phyloP scores from a whole-genome alignment of 2,113 vertebrate species.

The Rhinopomastus cyanomelas region DNA sequence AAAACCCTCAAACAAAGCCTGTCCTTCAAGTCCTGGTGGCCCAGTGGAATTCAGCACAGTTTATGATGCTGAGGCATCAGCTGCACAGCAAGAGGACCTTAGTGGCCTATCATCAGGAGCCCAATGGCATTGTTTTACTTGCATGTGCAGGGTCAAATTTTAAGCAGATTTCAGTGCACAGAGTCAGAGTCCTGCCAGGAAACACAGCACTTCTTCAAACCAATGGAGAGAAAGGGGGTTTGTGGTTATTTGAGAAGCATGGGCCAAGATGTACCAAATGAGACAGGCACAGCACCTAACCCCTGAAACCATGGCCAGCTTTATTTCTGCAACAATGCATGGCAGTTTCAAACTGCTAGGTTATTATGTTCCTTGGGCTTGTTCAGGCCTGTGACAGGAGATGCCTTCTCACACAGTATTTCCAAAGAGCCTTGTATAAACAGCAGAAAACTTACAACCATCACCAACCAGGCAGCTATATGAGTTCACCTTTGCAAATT shows the following conservation, averaged over 20 bases:
- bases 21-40: constrained; percentile 10
- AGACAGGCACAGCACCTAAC: no score
- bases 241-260: rapidly evolving
- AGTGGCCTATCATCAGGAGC: rapidly evolving
- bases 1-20: constrained; percentile 21
- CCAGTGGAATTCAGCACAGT: not conserved
- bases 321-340: rapidly evolving
- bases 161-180: not conserved
- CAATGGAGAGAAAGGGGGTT: not conserved
- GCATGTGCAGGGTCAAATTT: not conserved
- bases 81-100: rapidly evolving
- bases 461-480: not conserved
- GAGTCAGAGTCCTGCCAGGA: not conserved
- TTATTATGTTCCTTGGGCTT: not conserved
- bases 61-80: not conserved
- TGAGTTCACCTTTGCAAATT: not conserved
- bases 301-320: not conserved
- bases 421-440: not conserved
- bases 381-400: not conserved
- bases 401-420: not conserved
- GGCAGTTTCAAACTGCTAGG: not conserved
- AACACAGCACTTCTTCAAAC: not conserved
- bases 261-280: not conserved
- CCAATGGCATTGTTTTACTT: rapidly evolving
- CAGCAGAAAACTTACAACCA: not conserved